A percentile compares a stretch with the other conserved stretches of the same genome.
phyloP scores from a whole-genome alignment of 2,797 vertebrate genomes.

The Sebastes cheni region DNA sequence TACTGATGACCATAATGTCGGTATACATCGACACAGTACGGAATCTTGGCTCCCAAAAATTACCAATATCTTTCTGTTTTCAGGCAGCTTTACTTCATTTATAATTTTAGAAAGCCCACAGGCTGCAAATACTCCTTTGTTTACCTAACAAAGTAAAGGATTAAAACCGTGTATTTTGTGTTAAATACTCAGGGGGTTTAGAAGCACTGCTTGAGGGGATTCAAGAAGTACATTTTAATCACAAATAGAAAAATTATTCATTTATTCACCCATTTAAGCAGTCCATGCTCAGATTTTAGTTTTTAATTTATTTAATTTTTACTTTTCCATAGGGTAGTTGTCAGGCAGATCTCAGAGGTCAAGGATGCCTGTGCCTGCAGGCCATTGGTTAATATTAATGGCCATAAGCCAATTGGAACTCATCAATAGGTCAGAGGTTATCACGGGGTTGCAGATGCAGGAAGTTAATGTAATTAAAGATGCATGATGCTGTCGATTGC shows the following conservation, averaged over 20 bases:
- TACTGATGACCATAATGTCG: background rate
- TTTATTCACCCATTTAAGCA: constrained; percentile 35
- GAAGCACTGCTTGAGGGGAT: constrained; percentile 31
- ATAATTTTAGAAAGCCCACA: constrained; percentile 27
- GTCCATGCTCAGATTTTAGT: background rate
- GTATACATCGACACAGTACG: background rate
- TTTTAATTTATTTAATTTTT: constrained; percentile 38
- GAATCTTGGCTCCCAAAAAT: background rate
- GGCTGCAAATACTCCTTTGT: constrained; percentile 39
- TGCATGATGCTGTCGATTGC: constrained; percentile 70
- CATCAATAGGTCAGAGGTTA: constrained; percentile 84
- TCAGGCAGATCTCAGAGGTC: constrained; percentile 72
- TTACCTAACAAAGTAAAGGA: constrained; percentile 48
- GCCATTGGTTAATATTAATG: constrained; percentile 81
- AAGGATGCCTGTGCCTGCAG: constrained; percentile 72
- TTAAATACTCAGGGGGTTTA: constrained; percentile 20
- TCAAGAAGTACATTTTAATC: constrained; percentile 5
- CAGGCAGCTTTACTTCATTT: constrained; percentile 24
- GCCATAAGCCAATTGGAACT: constrained; percentile 57
- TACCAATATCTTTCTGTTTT: constrained; percentile 11
- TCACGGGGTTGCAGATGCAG: constrained; percentile 74
- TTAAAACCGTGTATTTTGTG: constrained; percentile 39
- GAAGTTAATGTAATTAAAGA: constrained; percentile 81
- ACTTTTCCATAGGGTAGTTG: constrained; percentile 45
- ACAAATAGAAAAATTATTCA: constrained; percentile 24